Percentiles rank a stretch among this genome's conserved stretches.
Conservation (phyloP, 2,113 vertebrate genomes). For the Plotosus lineatus region DNA sequence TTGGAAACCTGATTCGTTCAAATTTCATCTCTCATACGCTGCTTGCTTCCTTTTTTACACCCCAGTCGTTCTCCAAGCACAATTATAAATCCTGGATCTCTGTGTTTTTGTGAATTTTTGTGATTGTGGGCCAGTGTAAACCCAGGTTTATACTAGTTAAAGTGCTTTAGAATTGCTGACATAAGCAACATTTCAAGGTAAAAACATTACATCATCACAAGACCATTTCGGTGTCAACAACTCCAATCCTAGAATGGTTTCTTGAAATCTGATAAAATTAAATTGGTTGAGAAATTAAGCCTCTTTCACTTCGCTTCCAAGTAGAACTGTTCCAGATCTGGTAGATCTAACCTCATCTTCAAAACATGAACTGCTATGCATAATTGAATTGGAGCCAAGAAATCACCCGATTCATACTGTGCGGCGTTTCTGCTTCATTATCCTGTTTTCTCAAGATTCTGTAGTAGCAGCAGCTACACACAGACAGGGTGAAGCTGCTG, state of each 20-base stretch:
- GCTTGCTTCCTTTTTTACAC: too few species aligned
- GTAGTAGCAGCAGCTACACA: slow-evolving; percentile 45
- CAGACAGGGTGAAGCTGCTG: slow-evolving; percentile 66
- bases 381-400: not conserved
- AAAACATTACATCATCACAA: not conserved
- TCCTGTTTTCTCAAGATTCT: slow-evolving; percentile 33
- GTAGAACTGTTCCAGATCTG: not conserved
- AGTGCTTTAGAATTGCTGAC: not conserved
- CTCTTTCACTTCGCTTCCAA: not conserved
- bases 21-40: too few species aligned
- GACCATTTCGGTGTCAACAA: not conserved
- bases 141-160: not conserved
- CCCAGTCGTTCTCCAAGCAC: too few species aligned
- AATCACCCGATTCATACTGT: not conserved
- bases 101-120: too few species aligned
- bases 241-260: too few species aligned
- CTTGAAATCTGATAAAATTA: not conserved
- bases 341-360: not conserved
- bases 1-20: too few species aligned
- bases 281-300: not conserved
- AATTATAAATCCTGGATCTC: too few species aligned
- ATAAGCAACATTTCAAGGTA: not conserved
- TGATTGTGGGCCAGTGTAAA: too few species aligned
- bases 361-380: not conserved
- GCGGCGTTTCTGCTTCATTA: slow-evolving; percentile 54